Evolutionary conservation across 2,888 invertebrate species (phyloP).

Genomic region (Craniophora ligustri): DNA sequence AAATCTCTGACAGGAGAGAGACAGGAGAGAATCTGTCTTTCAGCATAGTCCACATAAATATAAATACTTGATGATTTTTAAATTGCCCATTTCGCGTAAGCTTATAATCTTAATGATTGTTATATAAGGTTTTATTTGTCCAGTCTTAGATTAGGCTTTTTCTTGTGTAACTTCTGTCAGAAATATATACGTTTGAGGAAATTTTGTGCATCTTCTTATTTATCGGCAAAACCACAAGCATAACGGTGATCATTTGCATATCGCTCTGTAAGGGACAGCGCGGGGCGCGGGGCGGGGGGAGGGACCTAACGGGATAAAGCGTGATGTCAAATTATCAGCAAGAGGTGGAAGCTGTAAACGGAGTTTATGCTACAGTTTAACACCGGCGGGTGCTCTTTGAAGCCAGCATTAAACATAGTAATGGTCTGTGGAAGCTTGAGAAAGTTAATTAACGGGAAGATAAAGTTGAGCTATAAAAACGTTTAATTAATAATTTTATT

Average conservation of each 20-base stretch:
- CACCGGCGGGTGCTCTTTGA: neutral
- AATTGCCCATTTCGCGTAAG: no score
- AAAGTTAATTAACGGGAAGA: neutral
- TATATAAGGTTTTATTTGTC: no score
- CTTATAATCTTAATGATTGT: no score
- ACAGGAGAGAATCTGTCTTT: no score
- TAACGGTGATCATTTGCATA: constrained; percentile 50
- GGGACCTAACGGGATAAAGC: constrained; percentile 16
- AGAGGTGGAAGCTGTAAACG: neutral
- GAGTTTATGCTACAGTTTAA: constrained; percentile 16
- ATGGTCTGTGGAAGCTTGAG: neutral
- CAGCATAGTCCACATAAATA: no score
- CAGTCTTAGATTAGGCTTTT: no score
- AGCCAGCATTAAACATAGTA: neutral
- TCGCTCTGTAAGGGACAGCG: constrained; percentile 9
- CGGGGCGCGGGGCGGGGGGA: constrained; percentile 2
- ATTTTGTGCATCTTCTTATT: constrained; percentile 17
- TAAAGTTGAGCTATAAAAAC: constrained; percentile 5
- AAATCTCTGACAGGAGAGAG: no score
- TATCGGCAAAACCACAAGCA: neutral
- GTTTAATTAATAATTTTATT: neutral
- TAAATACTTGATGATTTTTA: no score
- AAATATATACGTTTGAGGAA: neutral
- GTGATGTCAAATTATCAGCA: constrained; percentile 26
- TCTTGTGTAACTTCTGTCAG: no score